phyloP scores from a whole-genome alignment of 2,797 vertebrate species.

The Anguilla megastoma region DNA sequence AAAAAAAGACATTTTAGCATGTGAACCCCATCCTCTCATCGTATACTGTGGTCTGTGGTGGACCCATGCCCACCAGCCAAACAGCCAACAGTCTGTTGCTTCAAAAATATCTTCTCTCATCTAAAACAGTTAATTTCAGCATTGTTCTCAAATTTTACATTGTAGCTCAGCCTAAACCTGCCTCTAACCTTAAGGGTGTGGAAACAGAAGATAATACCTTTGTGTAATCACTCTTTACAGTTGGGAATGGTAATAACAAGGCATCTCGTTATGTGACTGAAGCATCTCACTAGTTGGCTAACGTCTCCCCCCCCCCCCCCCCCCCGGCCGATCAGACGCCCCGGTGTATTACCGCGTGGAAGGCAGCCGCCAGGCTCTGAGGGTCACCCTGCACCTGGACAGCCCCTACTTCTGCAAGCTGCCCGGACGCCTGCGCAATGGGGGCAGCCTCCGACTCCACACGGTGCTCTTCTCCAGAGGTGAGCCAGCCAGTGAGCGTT shows the following conservation, averaged over 20 bases:
- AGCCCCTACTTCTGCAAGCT: conserved; percentile 94
- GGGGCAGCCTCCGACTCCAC: conserved; percentile 89
- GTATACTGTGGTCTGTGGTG: background rate
- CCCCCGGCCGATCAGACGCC: conserved; percentile 73
- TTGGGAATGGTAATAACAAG: background rate
- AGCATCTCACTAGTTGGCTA: background rate
- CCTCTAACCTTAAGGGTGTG: background rate
- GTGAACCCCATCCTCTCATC: background rate
- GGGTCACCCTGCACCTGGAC: conserved; percentile 88
- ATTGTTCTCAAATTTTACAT: background rate
- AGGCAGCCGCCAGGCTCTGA: conserved; percentile 90
- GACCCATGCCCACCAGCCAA: background rate
- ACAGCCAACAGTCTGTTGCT: background rate
- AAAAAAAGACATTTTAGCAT: background rate
- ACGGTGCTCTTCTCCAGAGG: conserved; percentile 91
- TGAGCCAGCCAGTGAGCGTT: conserved; percentile 54
- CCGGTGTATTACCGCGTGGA: conserved; percentile 91
- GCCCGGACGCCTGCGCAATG: conserved; percentile 89
- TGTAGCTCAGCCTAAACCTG: background rate
- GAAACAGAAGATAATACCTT: background rate
- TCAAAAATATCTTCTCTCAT: background rate
- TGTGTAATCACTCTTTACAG: background rate
- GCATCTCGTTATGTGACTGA: background rate
- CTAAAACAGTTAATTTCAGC: background rate
- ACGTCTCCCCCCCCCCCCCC: background rate